These are phyloP conservation scores for Cecropterus lyciades DNA, from an alignment of 1,140 invertebrate species.

Conservation along the genomic window DNA sequence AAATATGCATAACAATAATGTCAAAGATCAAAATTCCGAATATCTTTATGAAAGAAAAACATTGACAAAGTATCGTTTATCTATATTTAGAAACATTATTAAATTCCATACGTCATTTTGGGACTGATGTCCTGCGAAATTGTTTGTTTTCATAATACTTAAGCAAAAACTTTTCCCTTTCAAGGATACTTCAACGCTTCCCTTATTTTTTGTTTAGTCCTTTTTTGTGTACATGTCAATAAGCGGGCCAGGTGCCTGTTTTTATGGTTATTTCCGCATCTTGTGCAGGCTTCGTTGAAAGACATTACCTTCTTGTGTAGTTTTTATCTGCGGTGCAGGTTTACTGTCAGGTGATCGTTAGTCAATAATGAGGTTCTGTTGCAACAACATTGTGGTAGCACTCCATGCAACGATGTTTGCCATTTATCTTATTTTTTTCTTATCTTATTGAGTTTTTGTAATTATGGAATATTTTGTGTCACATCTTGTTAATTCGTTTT, in stretches of 20 bases:
- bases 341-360: conserved; percentile 11
- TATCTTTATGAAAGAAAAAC: no score
- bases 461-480: no score
- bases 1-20: no score
- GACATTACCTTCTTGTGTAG: conserved; percentile 19
- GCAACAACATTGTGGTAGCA: conserved; percentile 14
- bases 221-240: conserved; percentile 18
- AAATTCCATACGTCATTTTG: not conserved
- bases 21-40: no score
- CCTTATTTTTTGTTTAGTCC: conserved; percentile 30
- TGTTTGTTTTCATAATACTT: conserved; percentile 3
- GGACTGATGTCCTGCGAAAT: not conserved
- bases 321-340: not conserved
- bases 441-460: no score
- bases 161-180: not conserved
- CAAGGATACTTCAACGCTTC: conserved; percentile 1
- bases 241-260: conserved; percentile 29
- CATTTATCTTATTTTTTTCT: not conserved
- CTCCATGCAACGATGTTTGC: not conserved
- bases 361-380: not conserved
- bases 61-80: not conserved
- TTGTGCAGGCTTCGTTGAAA: conserved; percentile 18
- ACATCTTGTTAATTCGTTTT: no score
- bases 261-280: conserved; percentile 31
- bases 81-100: conserved; percentile 1